Base-by-base conservation (phyloP, 2,888 invertebrate species). In the Tipula unca region DNA sequence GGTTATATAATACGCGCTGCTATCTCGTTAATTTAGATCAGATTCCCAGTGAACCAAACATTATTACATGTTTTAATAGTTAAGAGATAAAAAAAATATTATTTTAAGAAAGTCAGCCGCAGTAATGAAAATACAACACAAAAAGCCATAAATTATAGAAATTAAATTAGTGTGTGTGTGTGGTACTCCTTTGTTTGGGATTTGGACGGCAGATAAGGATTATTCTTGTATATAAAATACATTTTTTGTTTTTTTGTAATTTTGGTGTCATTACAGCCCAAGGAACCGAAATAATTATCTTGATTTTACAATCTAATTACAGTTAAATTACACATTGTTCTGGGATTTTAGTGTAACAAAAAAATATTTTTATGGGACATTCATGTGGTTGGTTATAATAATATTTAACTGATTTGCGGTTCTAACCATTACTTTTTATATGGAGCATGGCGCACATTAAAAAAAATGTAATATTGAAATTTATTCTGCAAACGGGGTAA, bases 211-310 rank as follows among this genome's bases (percentile, higher is more conserved):
- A 69, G 69, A 69, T 69, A 69, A 69, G 69, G 69, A 69, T 69
- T 69, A 32, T 32, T 32, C 2, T 25, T 25, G 69, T 69, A 25
- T 48, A 17, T 69, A 10, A 25, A 25, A 48, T 48, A 48, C 10
- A 48, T n/a, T 54, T 4, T 69, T 25, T 48, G 17, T 69, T 25
- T 69, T 6, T 25, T 6, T 25, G 69, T 69, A 69, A 69, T 69
- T 69, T 25, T 69, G 69, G 69, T 69, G 69, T 69, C 69, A 69
- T 69, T 69, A 69, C 69, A 69, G 69, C 69, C 69, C 69, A 69
- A 25, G 69, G 69, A 69, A 69, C 69, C 69, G 69, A 69, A 69
- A 69, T 69, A 69, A 69, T 69, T 69, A 69, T 69, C 69, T 25
- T 69, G 69, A 69, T 69, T 69, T 25, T 69, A 69, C 10, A 69